Evolutionary conservation across 2,797 vertebrate genomes (phyloP).

Genomic region (Philypnodon macrostomus): DNA sequence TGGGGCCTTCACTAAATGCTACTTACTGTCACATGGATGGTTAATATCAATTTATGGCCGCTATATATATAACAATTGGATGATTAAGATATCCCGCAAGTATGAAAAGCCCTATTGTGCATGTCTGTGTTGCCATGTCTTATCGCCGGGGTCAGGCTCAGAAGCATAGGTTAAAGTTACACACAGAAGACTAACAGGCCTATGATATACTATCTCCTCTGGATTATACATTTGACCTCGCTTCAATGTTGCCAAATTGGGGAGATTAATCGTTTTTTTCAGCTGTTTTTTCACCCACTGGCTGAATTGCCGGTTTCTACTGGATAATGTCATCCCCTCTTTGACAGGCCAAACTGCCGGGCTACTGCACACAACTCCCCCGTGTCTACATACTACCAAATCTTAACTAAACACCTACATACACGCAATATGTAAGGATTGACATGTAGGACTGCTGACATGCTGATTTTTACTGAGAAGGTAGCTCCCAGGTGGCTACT

Average conservation of each 20-base stretch:
- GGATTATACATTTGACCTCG: conserved; percentile 59
- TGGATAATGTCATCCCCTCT: conserved; percentile 50
- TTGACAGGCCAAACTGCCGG: conserved; percentile 52
- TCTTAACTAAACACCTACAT: too few species aligned
- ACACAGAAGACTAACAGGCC: conserved; percentile 40
- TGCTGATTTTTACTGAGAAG: conserved; percentile 11
- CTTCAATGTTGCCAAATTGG: conserved; percentile 46
- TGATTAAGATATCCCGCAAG: too few species aligned
- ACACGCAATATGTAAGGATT: conserved; percentile 12
- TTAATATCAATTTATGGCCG: too few species aligned
- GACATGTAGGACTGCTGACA: conserved; percentile 15
- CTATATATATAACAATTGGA: too few species aligned
- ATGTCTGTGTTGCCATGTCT: conserved; percentile 25
- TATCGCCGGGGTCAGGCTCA: conserved; percentile 25
- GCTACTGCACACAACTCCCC: conserved; percentile 27
- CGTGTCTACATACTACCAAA: too few species aligned
- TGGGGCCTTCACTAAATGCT: too few species aligned
- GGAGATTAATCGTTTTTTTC: conserved; percentile 53
- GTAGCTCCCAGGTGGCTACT: too few species aligned
- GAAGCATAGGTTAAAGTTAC: conserved; percentile 53
- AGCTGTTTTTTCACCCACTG: conserved; percentile 40
- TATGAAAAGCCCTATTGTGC: too few species aligned
- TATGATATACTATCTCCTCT: conserved; percentile 62
- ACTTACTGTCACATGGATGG: too few species aligned
- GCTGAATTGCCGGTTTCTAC: conserved; percentile 43